Evolutionary conservation across 2,113 vertebrate genomes (phyloP).

Genomic region (Thamnaconus septentrionalis): DNA sequence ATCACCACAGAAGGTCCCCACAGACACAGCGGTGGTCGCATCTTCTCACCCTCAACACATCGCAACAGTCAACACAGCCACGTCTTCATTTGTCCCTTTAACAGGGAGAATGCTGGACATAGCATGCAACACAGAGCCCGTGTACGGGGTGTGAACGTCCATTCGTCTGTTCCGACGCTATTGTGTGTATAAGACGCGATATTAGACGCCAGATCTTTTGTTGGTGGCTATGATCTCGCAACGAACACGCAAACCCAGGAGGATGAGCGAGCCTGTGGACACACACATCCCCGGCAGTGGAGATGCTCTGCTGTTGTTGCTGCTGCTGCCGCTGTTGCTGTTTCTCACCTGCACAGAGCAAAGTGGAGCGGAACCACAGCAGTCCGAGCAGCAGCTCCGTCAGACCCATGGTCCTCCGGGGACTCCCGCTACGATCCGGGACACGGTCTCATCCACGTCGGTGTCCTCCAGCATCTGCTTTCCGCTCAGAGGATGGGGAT

Average conservation of each 20-base stretch:
- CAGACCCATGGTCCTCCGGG: slow-evolving; percentile 50
- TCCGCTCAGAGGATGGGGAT: slow-evolving; percentile 11
- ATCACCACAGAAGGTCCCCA: slow-evolving; percentile 31
- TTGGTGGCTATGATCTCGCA: no score
- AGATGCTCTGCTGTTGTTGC: slow-evolving; percentile 18
- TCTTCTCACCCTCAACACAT: slow-evolving; percentile 1
- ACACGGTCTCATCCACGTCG: slow-evolving; percentile 24
- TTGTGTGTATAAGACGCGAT: no score
- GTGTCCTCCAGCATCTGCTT: slow-evolving; percentile 24
- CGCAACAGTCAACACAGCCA: slow-evolving; percentile 31
- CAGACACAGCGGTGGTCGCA: neutral
- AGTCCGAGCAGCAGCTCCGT: slow-evolving; percentile 44
- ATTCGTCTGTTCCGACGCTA: no score
- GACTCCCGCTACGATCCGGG: slow-evolving; percentile 30
- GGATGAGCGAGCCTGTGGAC: no score
- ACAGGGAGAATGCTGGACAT: no score
- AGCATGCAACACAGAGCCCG: neutral
- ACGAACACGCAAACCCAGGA: no score
- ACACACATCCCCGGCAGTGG: neutral
- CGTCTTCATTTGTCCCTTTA: no score
- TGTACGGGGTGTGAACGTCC: neutral
- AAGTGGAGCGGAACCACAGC: slow-evolving; percentile 51
- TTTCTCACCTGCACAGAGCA: slow-evolving; percentile 64
- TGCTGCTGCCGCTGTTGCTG: neutral
- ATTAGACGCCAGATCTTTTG: no score